phyloP scores from a whole-genome alignment of 2,113 vertebrate genomes.

The Cryptomyrus ogoouensis region DNA sequence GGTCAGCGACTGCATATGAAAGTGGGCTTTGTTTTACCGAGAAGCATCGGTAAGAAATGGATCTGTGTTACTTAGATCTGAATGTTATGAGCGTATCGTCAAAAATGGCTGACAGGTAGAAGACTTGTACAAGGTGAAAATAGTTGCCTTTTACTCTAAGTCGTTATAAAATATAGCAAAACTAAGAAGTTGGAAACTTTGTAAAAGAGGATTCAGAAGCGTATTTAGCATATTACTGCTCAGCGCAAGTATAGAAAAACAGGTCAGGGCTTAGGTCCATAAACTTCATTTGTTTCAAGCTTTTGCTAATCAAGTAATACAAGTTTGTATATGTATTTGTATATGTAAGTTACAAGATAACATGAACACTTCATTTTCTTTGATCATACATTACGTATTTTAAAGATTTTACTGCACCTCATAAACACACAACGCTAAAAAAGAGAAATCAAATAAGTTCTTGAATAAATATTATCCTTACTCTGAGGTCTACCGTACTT shows the following conservation, averaged over 20 bases:
- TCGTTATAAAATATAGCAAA: background rate
- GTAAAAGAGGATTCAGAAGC: background rate
- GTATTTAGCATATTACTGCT: background rate
- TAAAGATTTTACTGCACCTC: conserved; percentile 8
- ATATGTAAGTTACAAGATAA: conserved; percentile 5
- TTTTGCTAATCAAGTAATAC: background rate
- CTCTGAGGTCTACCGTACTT: background rate
- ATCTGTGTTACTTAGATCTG: background rate
- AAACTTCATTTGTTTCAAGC: background rate
- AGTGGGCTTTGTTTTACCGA: background rate
- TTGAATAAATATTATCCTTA: background rate
- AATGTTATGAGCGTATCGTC: background rate
- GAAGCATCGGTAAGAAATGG: background rate
- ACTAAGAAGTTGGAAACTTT: background rate
- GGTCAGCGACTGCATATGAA: conserved; percentile 30
- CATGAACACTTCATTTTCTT: background rate
- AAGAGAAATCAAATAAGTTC: background rate
- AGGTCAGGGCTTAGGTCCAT: background rate
- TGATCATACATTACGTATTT: background rate
- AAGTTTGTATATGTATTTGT: background rate
- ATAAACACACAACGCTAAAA: conserved; percentile 10
- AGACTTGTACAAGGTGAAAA: background rate
- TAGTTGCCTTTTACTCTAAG: background rate
- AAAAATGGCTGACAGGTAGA: background rate
- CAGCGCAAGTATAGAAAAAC: background rate